These are phyloP conservation scores for Orchesellides sinensis DNA, from an alignment of 2,888 invertebrate species.

Conservation along the genomic window DNA sequence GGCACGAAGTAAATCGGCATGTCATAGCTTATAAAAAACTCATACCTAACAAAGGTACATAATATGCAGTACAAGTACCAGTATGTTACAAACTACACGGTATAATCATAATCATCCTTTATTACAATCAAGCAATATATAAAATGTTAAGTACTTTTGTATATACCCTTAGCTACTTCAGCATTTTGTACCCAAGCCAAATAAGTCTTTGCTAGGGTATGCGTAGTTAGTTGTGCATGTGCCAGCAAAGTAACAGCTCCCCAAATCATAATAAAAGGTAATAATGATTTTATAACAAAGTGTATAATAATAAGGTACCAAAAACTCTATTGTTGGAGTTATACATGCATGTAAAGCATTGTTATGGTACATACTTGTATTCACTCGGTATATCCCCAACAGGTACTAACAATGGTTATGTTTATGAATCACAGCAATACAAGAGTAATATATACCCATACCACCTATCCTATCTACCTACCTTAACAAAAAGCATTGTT, in stretches of 20 bases:
- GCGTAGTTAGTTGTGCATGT: constrained; percentile 25
- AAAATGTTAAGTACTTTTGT: not conserved
- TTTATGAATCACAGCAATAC: not conserved
- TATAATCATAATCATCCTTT: not conserved
- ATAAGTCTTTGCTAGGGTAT: not conserved
- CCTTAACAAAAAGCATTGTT: constrained; percentile 2
- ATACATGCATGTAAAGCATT: too few relatives aligned
- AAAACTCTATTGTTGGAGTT: constrained; percentile 6
- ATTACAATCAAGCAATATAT: not conserved
- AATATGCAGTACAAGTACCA: not conserved
- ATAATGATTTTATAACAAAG: constrained; percentile 28
- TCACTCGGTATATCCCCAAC: not conserved
- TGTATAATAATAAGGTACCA: constrained; percentile 23
- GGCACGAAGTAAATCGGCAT: too few relatives aligned
- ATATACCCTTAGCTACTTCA: not conserved
- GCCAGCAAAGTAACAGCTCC: not conserved
- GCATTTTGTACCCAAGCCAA: not conserved
- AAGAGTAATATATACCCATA: not conserved
- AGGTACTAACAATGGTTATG: constrained; percentile 10
- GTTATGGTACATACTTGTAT: constrained; percentile 1
- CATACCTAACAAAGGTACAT: too few relatives aligned
- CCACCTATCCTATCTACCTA: not conserved
- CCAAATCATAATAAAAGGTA: not conserved
- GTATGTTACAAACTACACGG: not conserved
- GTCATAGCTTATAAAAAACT: too few relatives aligned